Conservation (phyloP, 2,113 vertebrate genomes). For the Fulica atra region DNA sequence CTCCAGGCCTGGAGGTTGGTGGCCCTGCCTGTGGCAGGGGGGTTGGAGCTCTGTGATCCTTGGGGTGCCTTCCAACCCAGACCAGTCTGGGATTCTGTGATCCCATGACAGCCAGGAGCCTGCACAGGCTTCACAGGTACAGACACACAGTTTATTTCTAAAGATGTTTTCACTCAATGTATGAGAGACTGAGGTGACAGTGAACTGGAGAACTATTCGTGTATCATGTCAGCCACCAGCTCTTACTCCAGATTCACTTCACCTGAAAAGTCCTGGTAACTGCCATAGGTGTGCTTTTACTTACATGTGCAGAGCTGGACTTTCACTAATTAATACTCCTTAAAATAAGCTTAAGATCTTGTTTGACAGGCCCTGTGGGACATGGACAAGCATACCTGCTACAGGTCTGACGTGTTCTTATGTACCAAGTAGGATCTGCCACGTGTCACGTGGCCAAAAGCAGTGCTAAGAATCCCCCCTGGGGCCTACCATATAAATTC, state of each 20-base stretch:
- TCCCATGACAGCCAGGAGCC: neutral
- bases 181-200: neutral
- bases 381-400: neutral
- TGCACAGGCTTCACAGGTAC: neutral
- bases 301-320: neutral
- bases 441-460: neutral
- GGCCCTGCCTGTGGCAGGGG: too few relatives aligned
- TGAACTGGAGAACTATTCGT: neutral
- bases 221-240: neutral
- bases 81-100: too few relatives aligned
- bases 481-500: neutral
- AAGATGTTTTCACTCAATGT: neutral
- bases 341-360: neutral
- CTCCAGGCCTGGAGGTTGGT: too few relatives aligned
- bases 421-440: neutral
- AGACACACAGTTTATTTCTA: neutral
- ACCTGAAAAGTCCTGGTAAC: neutral
- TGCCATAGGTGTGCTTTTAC: neutral
- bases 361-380: neutral
- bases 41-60: too few relatives aligned
- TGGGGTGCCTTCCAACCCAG: too few relatives aligned
- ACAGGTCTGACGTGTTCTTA: neutral
- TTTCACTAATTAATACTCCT: neutral
- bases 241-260: neutral
- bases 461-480: accelerated